These are phyloP conservation scores for Cataglyphis cursor DNA, from an alignment of 2,888 invertebrate genomes.

Conservation along the genomic window DNA sequence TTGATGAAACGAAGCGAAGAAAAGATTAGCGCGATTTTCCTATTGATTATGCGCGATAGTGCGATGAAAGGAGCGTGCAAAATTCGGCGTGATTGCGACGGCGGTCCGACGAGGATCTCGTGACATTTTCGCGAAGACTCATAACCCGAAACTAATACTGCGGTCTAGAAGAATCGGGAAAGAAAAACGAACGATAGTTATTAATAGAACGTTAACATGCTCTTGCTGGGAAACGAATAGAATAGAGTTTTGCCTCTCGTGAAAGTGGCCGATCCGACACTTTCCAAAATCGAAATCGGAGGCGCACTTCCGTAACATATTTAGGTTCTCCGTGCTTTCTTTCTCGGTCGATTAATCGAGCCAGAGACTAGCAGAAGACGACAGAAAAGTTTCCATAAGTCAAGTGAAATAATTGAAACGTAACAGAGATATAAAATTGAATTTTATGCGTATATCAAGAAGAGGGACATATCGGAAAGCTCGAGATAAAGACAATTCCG, in stretches of 20 bases:
- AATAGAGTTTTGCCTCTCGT: slow-evolving; percentile 65
- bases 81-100: slow-evolving; percentile 46
- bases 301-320: slow-evolving; percentile 34
- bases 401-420: neutral
- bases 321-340: slow-evolving; percentile 33
- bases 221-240: slow-evolving; percentile 45
- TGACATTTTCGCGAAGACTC: slow-evolving; percentile 5
- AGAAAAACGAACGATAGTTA: slow-evolving; percentile 40
- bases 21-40: slow-evolving; percentile 27
- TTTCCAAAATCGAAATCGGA: slow-evolving; percentile 76
- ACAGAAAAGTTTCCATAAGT: neutral
- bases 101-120: slow-evolving; percentile 38
- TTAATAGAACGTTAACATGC: slow-evolving; percentile 27
- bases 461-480: neutral
- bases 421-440: neutral
- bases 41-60: slow-evolving; percentile 11
- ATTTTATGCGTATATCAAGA: neutral
- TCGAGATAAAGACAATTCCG: slow-evolving; percentile 34
- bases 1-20: neutral
- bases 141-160: neutral
- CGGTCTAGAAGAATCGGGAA: neutral
- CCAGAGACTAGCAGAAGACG: neutral
- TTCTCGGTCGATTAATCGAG: slow-evolving; percentile 41
- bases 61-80: slow-evolving; percentile 23
- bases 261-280: slow-evolving; percentile 71